Evolutionary conservation across 2,888 invertebrate genomes (phyloP).

Genomic region (Lasioglossum vierecki): DNA sequence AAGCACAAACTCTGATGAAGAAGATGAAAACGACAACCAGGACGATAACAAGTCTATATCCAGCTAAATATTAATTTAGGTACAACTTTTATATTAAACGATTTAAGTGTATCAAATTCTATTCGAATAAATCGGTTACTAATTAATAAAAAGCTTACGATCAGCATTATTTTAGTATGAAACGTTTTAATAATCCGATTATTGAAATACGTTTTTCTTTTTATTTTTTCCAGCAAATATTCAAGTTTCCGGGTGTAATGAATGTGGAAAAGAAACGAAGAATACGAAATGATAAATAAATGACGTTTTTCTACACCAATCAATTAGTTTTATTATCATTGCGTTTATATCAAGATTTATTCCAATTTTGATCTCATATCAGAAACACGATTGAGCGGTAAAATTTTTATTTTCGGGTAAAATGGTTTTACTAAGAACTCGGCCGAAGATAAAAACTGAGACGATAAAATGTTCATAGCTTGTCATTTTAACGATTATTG

Average conservation of each 20-base stretch:
- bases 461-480: not conserved
- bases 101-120: conserved; percentile 3
- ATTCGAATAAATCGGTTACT: conserved; percentile 5
- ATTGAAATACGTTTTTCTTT: conserved; percentile 9
- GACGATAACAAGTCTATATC: conserved; percentile 60
- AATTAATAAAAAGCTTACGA: not conserved
- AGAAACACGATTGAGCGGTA: not conserved
- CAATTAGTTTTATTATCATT: conserved; percentile 24
- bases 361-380: not conserved
- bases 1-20: conserved; percentile 44
- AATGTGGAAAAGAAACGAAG: conserved; percentile 15
- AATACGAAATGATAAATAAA: conserved; percentile 49
- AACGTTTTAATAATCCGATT: not conserved
- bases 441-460: not conserved
- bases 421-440: not conserved
- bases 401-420: not conserved
- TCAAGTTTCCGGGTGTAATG: conserved; percentile 24
- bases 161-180: not conserved
- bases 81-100: conserved; percentile 5
- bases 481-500: not conserved
- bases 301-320: conserved; percentile 46
- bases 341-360: not conserved
- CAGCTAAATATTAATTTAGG: conserved; percentile 58
- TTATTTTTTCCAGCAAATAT: conserved; percentile 38
- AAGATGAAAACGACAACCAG: conserved; percentile 46